phyloP scores from a whole-genome alignment of 1,140 invertebrate genomes.

The Oryctes rhinoceros region DNA sequence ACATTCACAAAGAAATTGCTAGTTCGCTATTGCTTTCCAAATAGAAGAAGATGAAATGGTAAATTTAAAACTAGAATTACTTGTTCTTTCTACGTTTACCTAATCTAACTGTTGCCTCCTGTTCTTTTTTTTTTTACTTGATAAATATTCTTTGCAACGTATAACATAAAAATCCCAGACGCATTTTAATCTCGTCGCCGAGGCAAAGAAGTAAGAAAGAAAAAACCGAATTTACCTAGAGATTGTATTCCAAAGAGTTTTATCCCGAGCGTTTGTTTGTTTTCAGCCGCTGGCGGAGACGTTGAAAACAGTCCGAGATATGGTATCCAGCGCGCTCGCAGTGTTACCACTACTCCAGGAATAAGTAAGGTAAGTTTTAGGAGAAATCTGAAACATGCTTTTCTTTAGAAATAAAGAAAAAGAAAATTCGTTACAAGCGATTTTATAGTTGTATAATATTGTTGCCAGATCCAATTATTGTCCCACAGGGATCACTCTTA shows the following conservation, averaged over 20 bases:
- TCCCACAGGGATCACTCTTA: too few relatives aligned
- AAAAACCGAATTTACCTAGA: neutral
- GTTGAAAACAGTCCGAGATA: neutral
- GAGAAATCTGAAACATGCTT: too few relatives aligned
- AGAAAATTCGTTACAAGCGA: too few relatives aligned
- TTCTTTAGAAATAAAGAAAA: too few relatives aligned
- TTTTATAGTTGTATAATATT: too few relatives aligned
- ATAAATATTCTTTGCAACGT: neutral
- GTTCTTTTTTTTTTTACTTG: neutral
- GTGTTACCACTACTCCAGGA: neutral
- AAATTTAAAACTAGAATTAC: neutral
- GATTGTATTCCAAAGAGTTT: neutral
- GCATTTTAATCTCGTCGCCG: neutral
- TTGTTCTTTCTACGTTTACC: neutral
- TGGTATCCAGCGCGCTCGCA: neutral
- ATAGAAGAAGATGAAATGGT: neutral
- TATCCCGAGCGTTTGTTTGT: neutral
- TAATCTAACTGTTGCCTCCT: conserved; percentile 5
- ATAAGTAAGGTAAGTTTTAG: neutral
- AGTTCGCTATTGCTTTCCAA: neutral
- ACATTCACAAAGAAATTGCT: conserved; percentile 13
- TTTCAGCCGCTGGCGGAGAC: neutral
- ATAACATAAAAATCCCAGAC: neutral
- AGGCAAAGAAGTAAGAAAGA: conserved; percentile 7
- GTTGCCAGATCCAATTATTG: too few relatives aligned